These are phyloP conservation scores for Ptychoptera albimana DNA, from an alignment of 2,888 invertebrate genomes.

Conservation along the genomic window DNA sequence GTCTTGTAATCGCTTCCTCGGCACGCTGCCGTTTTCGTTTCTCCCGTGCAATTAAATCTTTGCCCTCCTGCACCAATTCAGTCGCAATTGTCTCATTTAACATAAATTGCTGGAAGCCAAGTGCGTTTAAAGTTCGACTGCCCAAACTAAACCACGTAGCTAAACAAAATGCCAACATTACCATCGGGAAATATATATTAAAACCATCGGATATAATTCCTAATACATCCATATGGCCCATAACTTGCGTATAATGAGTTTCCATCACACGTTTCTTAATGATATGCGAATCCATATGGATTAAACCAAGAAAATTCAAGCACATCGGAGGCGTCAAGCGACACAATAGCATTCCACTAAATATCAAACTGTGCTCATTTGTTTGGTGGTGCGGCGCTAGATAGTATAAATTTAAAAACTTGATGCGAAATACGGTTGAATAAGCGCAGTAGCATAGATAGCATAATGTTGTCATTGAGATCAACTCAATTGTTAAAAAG, in stretches of 20 bases:
- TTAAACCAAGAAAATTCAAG: constrained; percentile 90
- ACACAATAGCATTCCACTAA: constrained; percentile 96
- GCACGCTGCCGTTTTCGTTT: constrained; percentile 65
- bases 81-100: constrained; percentile 86
- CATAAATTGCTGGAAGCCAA: constrained; percentile 95
- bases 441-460: constrained; percentile 97
- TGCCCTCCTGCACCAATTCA: constrained; percentile 86
- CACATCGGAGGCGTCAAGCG: constrained; percentile 96
- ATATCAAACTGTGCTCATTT: constrained; percentile 95
- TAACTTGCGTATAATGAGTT: constrained; percentile 93
- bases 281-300: constrained; percentile 95
- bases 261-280: constrained; percentile 64
- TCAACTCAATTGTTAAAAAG: constrained; percentile 87
- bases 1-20: constrained; percentile 61
- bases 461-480: constrained; percentile 80
- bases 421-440: constrained; percentile 91
- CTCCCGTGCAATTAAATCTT: constrained; percentile 78
- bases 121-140: constrained; percentile 69
- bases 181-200: constrained; percentile 98
- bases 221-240: constrained; percentile 99
- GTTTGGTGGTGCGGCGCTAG: constrained; percentile 96
- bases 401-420: constrained; percentile 91
- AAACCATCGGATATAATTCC: constrained; percentile 94
- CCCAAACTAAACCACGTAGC: constrained; percentile 92
- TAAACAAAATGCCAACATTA: constrained; percentile 80